Evolutionary conservation across 2,113 vertebrate genomes (phyloP), one percentile per base, ranked within the genome.

Genomic region (Gavia stellata): DNA sequence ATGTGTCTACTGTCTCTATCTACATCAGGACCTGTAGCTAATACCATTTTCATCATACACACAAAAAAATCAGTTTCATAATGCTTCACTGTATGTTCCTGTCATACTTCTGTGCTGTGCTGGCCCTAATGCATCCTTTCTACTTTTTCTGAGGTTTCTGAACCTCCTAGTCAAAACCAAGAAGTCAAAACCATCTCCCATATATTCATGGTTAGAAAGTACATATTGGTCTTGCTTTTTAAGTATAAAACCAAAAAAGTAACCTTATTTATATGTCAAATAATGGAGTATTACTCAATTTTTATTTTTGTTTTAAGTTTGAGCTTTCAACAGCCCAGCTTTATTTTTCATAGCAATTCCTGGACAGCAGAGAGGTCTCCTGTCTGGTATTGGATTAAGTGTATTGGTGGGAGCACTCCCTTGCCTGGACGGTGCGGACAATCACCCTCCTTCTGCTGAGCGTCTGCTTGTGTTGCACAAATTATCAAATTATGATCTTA

Each of bases 381-480:
- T 52, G 20, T 15, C 20, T 63, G 44, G 42, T 26, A 23, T 17
- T 83, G 80, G 29, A 8, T 59, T 86, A 47, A 74, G 12, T 29
- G 14, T 33, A 24, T 34, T 67, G 44, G 33, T 91, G 55, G 18
- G 62, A 77, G 12, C 52, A 33, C 26, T 83, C 14, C 17, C 9
- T 45, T 82, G 61, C 47, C 34, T 56, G 88, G 72, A 9, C 4
- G 13, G 31, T n/a, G 7, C 1, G 3, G 47, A 66, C 62, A 59
- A 56, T 80, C 86, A 40, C 45, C 34, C 10, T 67, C 49, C 65
- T 82, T n/a, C 65, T 59, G 3, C 68, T 20, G 67, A 94, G 42
- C 92, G 85, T 72, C 94, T 91, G 94, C 71, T 89, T 91, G 89
- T 95, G 70, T 56, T 75, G 70, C 84, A 88, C 78, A 94, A 97